Evolutionary conservation across 1,140 invertebrate species (phyloP).

Genomic region (Caerostris darwini): DNA sequence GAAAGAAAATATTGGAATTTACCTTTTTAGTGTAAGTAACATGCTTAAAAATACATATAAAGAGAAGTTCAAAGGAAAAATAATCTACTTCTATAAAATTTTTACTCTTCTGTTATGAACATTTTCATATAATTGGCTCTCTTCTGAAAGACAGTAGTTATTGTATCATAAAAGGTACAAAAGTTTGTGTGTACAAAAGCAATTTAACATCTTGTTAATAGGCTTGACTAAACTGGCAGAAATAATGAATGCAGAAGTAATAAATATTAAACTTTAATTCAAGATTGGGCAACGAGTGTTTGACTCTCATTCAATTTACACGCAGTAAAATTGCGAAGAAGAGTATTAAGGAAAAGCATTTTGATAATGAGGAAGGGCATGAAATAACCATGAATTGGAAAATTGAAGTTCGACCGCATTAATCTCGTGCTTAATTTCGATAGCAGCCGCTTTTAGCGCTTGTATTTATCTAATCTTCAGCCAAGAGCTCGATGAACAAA

Average conservation of each 20-base stretch:
- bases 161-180: no score
- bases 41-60: no score
- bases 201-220: background rate
- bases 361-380: background rate
- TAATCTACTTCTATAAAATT: no score
- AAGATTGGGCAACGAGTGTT: background rate
- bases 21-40: no score
- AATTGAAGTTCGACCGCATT: constrained; percentile 15
- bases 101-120: no score
- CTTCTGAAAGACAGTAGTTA: no score
- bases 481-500: constrained; percentile 12
- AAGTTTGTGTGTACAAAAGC: background rate
- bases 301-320: background rate
- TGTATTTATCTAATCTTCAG: constrained; percentile 33
- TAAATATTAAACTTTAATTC: constrained; percentile 11
- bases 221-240: background rate
- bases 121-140: no score
- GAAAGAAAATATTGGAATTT: no score
- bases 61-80: no score
- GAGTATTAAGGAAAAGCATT: background rate
- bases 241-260: background rate
- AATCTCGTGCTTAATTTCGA: constrained; percentile 43
- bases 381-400: constrained; percentile 1
- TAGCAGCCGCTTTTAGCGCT: constrained; percentile 19
- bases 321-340: background rate